Percentiles rank a stretch among this genome's conserved stretches.
Evolutionary conservation across 2,797 vertebrate genomes (phyloP).

Genomic region (Peromyscus nudipes): DNA sequence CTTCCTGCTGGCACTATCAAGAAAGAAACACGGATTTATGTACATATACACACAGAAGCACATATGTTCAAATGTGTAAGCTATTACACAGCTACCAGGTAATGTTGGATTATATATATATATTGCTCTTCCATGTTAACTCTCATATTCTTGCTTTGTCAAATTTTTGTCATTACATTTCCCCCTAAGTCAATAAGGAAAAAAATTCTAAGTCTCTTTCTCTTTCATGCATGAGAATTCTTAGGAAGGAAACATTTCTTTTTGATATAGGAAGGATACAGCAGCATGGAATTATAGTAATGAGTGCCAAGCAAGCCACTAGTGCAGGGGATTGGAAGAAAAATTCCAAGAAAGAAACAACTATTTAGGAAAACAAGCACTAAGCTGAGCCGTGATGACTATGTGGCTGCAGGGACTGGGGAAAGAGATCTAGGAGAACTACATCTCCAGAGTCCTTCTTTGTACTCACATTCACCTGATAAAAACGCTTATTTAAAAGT

Average conservation of each 20-base stretch:
- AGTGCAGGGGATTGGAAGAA: background rate
- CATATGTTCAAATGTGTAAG: background rate
- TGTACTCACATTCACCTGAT: background rate
- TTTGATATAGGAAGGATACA: background rate
- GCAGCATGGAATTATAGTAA: background rate
- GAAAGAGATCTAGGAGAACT: background rate
- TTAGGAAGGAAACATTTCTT: background rate
- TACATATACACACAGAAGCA: background rate
- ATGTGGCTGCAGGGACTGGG: background rate
- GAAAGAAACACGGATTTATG: background rate
- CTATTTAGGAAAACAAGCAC: background rate
- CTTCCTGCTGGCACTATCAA: background rate
- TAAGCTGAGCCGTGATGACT: background rate
- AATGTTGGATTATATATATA: background rate
- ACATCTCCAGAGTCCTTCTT: background rate
- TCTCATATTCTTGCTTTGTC: background rate
- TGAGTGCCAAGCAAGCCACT: background rate
- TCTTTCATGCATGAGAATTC: background rate
- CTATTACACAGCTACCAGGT: background rate
- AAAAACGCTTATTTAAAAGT: background rate
- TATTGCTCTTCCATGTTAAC: background rate
- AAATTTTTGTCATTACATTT: background rate
- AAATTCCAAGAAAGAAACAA: background rate
- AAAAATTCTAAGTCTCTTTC: background rate
- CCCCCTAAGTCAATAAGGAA: background rate